Evolutionary conservation across 1,140 invertebrate genomes (phyloP).

Genomic region (Drosophila elegans): DNA sequence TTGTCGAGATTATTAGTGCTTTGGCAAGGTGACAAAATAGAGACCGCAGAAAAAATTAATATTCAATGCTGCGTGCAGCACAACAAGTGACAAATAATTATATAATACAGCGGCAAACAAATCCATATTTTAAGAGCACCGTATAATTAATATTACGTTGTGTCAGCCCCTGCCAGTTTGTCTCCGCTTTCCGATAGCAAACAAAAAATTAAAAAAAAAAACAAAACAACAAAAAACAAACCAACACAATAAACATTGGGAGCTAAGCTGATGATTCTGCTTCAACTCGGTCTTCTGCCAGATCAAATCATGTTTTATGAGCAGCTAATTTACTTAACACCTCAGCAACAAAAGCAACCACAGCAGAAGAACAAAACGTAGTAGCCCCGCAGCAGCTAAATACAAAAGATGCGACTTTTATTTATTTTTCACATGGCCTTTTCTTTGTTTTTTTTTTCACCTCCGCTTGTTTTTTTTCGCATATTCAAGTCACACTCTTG

Average conservation of each 20-base stretch:
- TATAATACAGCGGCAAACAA: slow-evolving; percentile 45
- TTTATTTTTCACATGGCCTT: slow-evolving; percentile 79
- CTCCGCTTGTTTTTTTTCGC: slow-evolving; percentile 9
- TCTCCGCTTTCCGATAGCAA: slow-evolving; percentile 60
- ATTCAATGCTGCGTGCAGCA: slow-evolving; percentile 66
- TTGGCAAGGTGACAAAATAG: slow-evolving; percentile 67
- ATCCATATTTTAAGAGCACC: neutral
- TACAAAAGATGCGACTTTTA: slow-evolving; percentile 60
- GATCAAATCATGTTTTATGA: slow-evolving; percentile 82
- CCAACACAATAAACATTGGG: slow-evolving; percentile 54
- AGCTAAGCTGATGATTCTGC: slow-evolving; percentile 49
- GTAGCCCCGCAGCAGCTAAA: slow-evolving; percentile 53
- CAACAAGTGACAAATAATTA: slow-evolving; percentile 51
- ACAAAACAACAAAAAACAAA: slow-evolving; percentile 44
- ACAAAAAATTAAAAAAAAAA: slow-evolving; percentile 4
- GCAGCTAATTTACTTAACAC: slow-evolving; percentile 83
- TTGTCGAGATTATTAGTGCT: slow-evolving; percentile 43
- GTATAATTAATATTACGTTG: slow-evolving; percentile 29
- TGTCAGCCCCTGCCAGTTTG: slow-evolving; percentile 66
- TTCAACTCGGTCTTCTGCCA: slow-evolving; percentile 52
- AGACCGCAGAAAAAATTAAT: slow-evolving; percentile 65
- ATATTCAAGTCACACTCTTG: slow-evolving; percentile 50
- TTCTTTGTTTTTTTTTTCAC: slow-evolving; percentile 48
- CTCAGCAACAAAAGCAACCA: slow-evolving; percentile 51
- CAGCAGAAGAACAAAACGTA: slow-evolving; percentile 52